Base-by-base conservation (phyloP, 2,888 invertebrate genomes). In the Philopedon plagiatum region DNA sequence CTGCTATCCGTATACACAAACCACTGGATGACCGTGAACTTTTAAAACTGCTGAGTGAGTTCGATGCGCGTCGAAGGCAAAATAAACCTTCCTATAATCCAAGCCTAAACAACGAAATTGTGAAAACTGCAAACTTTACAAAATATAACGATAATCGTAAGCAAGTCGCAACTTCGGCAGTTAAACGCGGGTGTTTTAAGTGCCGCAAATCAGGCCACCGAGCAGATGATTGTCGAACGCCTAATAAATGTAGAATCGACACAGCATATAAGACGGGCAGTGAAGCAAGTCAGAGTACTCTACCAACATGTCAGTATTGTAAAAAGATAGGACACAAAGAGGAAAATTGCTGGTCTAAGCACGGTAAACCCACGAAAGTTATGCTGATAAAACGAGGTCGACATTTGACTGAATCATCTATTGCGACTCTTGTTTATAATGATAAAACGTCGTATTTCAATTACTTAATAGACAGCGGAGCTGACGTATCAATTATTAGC, bases 381-480 rank as follows among this genome's bases (percentile, higher is more conserved):
- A 21, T 66, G 18, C 15, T 68, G 57, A n/a, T 73, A 44, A 71
- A 66, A 32, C 46, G 62, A 60, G 19, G 75, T 57, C 65, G 71
- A 29, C 61, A 69, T 56, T 15, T 68, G 23, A 9, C 5, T n/a
- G 39, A 26, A 46, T 69, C 75, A 62, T 73, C 75, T 5, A 71
- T 76, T 18, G 76, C 75, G 9, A 76, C 73, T 9, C 5, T 76
- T 11, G 46, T 76, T 54, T 71, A 61, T 19, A 49, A 73, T 8
- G 37, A 71, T 3, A 32, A 63, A 23, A 69, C 68, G 5, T 15
- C 18, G 9, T 54, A 51, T 19, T 72, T 76, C 46, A 51, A 62
- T 3, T 76, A 77, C 54, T 61, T 77, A 7, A 76, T 77, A 34
- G 76, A 77, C 51, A 77, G 61, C 26, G 76, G 76, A 44, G 76